Evolutionary conservation across 2,888 invertebrate genomes (phyloP), one percentile per base, ranked within the genome.

Genomic region (Pammene fasciana): DNA sequence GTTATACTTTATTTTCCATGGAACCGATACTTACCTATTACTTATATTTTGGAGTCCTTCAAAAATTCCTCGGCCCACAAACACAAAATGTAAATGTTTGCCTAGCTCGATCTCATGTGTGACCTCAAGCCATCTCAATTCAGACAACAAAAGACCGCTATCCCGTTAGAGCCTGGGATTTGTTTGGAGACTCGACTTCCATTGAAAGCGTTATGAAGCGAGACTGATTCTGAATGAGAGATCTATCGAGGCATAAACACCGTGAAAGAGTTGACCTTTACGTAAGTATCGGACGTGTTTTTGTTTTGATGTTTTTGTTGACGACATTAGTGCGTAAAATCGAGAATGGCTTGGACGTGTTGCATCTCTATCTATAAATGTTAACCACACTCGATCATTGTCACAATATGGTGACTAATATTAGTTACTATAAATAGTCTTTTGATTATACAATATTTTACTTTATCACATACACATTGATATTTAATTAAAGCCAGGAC

Each of bases 121-220:
- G 43, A 57, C 18, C 18, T 16, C 41, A 9, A 43, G 38, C 41
- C 38, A 41, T 46, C 18, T 60, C 16, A 34, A 60, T 60, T 43
- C 48, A 34, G 48, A 38, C 18, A 61, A 61, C 61, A 61, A 48
- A 61, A 50, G 61, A 38, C 14, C 26, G 26, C 26, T 26, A 10
- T 26, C 14, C 60, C 48, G 61, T 61, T 61, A 61, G 38, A 61
- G 9, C 38, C 48, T 50, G 61, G 61, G 61, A 61, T 61, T 48
- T 16, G 48, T 61, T 61, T 50, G 18, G 2, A 60, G n/a, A 60
- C 26, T 34, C 7, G 26, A 46, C 26, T 34, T 0, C 26, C 18
- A 34, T 59, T 43, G 57, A 57, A 18, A n/a, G n/a, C 43, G 60
- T 34, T 60, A 36, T 60, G 60, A 34, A 60, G n/a, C 60, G 60